Evolutionary conservation across 2,888 invertebrate genomes (phyloP).

Genomic region (Trichopoda pennipes): DNA sequence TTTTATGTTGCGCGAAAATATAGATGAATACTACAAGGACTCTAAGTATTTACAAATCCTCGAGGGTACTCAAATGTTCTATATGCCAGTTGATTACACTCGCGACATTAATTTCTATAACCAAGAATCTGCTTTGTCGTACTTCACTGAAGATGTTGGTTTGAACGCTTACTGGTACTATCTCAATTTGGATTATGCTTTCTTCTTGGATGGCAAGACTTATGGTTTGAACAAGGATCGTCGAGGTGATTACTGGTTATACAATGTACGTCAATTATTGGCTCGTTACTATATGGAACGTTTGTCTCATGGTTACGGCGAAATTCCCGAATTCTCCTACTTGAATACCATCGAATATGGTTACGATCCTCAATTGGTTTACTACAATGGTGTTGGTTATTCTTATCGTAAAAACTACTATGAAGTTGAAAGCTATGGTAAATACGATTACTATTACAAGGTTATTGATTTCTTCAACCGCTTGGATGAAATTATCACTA

Average conservation of each 20-base stretch:
- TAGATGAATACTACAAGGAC: slow-evolving; percentile 71
- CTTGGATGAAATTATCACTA: slow-evolving; percentile 82
- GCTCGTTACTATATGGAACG: slow-evolving; percentile 88
- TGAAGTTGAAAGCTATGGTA: slow-evolving; percentile 74
- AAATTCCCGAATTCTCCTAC: slow-evolving; percentile 83
- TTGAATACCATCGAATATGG: slow-evolving; percentile 81
- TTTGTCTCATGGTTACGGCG: slow-evolving; percentile 84
- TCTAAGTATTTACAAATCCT: slow-evolving; percentile 72
- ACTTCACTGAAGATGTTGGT: slow-evolving; percentile 87
- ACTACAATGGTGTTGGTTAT: slow-evolving; percentile 84
- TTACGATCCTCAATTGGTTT: slow-evolving; percentile 84
- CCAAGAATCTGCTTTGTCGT: slow-evolving; percentile 84
- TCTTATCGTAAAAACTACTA: slow-evolving; percentile 82
- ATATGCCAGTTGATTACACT: slow-evolving; percentile 84
- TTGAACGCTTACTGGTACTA: slow-evolving; percentile 86
- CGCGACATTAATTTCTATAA: slow-evolving; percentile 82
- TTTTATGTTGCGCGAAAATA: slow-evolving; percentile 75
- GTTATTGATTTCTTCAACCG: slow-evolving; percentile 80
- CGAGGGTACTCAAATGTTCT: slow-evolving; percentile 73
- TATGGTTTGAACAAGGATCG: slow-evolving; percentile 82
- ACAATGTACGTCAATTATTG: slow-evolving; percentile 85
- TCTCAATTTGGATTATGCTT: slow-evolving; percentile 84
- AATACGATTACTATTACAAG: slow-evolving; percentile 73
- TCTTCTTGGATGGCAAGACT: slow-evolving; percentile 84
- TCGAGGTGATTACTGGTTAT: slow-evolving; percentile 86